A percentile compares a stretch with the other conserved stretches of the same genome.
phyloP scores from a whole-genome alignment of 2,113 vertebrate genomes.

The Sigmodon hispidus region DNA sequence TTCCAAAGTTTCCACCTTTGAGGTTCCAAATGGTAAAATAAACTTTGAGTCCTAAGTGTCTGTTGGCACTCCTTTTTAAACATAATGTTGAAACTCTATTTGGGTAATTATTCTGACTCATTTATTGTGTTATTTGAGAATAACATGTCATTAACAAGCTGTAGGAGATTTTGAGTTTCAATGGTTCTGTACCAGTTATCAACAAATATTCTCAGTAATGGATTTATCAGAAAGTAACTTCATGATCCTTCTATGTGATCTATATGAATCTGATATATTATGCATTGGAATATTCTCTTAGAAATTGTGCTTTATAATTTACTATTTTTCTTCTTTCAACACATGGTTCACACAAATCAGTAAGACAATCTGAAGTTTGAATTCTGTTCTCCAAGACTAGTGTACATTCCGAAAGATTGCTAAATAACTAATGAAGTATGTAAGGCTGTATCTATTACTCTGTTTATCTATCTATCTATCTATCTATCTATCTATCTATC shows the following conservation, averaged over 20 bases:
- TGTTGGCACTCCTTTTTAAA: neutral
- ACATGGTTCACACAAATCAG: neutral
- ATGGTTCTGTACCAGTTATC: neutral
- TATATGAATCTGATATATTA: neutral
- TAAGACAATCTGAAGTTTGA: neutral
- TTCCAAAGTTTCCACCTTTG: neutral
- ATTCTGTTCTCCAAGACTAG: neutral
- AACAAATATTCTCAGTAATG: too few species aligned
- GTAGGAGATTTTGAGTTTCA: neutral
- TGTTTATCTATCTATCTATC: neutral
- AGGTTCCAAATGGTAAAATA: neutral
- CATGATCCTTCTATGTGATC: neutral
- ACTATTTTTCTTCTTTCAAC: neutral
- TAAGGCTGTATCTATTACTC: neutral
- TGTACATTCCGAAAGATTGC: neutral
- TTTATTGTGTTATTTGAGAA: neutral
- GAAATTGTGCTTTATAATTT: neutral
- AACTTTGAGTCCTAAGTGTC: neutral
- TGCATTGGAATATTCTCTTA: too few species aligned
- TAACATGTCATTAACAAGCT: neutral
- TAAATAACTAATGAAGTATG: too few species aligned
- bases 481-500: neutral
- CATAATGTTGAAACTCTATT: neutral
- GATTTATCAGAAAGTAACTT: neutral
- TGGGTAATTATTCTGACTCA: neutral